Evolutionary conservation across 2,797 vertebrate genomes (phyloP).

Genomic region (Myripristis jacobus): DNA sequence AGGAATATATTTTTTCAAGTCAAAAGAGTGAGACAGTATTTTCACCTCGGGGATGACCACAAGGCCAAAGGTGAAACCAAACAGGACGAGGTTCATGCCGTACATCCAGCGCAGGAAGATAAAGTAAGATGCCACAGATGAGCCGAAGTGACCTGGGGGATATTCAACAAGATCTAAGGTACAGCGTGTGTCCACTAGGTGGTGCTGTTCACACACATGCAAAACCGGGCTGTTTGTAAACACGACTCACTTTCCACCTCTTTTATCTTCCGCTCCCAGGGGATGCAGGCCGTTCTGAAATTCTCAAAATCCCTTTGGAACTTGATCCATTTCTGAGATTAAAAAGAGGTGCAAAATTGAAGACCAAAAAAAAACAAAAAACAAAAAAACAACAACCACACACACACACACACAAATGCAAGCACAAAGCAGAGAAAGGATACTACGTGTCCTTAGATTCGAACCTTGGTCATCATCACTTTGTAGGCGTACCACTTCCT

Average conservation of each 20-base stretch:
- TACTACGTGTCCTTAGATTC: neutral
- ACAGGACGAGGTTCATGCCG: constrained; percentile 96
- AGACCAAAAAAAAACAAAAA: no score
- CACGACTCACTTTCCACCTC: constrained; percentile 95
- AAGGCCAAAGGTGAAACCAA: constrained; percentile 96
- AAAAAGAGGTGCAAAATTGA: neutral
- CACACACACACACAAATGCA: no score
- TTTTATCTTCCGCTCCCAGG: constrained; percentile 99
- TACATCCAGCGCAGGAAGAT: constrained; percentile 99
- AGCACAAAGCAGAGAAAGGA: neutral
- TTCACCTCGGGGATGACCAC: constrained; percentile 97
- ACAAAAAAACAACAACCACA: no score
- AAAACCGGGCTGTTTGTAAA: neutral
- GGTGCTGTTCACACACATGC: neutral
- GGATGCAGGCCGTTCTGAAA: constrained; percentile 96
- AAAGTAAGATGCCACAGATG: constrained; percentile 98
- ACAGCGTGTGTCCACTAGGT: constrained; percentile 7
- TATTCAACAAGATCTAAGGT: neutral
- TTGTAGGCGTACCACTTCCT: constrained; percentile 93
- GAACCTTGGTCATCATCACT: constrained; percentile 91
- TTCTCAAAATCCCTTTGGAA: constrained; percentile 98
- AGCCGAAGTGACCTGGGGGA: constrained; percentile 94
- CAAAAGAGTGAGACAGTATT: neutral
- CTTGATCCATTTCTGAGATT: constrained; percentile 96
- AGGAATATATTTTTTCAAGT: neutral